These are phyloP conservation scores for Campylomormyrus tamandua DNA, from an alignment of 2,113 vertebrate genomes.

Conservation along the genomic window DNA sequence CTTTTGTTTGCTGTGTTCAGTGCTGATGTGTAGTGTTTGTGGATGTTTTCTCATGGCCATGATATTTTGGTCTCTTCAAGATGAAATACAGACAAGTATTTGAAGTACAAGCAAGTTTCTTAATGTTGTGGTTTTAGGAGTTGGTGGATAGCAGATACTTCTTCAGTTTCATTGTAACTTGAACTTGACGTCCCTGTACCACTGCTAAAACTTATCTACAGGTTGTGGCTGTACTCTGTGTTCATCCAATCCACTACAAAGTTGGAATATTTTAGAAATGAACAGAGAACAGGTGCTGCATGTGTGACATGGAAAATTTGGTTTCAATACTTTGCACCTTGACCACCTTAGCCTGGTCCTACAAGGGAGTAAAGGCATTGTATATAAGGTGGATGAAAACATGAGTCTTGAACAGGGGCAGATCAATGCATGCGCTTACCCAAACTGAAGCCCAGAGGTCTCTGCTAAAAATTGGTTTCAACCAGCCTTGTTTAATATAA, in stretches of 20 bases:
- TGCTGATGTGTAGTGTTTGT: not conserved
- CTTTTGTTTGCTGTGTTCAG: not conserved
- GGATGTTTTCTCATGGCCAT: not conserved
- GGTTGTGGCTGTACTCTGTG: not conserved
- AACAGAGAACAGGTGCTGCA: not conserved
- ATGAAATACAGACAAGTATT: not conserved
- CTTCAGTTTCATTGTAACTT: not conserved
- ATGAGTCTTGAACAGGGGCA: not conserved
- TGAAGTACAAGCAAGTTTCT: not conserved
- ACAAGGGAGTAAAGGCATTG: not conserved
- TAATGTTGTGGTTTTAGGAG: not conserved
- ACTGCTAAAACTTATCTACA: not conserved
- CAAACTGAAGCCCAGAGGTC: not conserved
- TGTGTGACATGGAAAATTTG: not conserved
- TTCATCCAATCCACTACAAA: not conserved
- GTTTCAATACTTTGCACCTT: not conserved
- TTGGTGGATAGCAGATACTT: not conserved
- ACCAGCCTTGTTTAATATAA: not conserved
- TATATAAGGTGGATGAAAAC: not conserved
- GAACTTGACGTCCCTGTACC: not conserved
- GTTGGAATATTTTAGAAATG: not conserved
- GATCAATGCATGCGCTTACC: not conserved
- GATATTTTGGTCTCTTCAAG: not conserved
- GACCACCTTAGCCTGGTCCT: not conserved
- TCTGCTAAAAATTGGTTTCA: not conserved